Conservation (phyloP, 2,888 invertebrate species). For the Tachina fera region DNA sequence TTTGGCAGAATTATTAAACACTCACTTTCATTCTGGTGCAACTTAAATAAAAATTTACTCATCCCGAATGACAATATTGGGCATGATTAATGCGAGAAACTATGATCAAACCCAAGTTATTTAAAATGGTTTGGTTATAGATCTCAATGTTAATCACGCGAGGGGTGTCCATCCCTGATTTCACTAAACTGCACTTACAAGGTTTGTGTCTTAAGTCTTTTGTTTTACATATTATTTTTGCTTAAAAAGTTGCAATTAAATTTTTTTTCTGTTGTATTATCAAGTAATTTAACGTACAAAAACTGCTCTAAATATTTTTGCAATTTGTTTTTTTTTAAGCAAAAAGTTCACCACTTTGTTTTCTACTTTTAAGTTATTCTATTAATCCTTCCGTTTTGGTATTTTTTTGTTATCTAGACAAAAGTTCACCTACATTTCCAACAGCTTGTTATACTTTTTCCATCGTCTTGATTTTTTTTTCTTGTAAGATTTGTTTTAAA, state of each 20-base stretch:
- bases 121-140: too few species aligned
- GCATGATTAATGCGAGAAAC: too few species aligned
- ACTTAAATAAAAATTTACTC: too few species aligned
- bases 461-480: conserved; percentile 18
- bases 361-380: conserved; percentile 19
- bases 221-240: background rate
- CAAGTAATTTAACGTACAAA: background rate
- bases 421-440: conserved; percentile 67
- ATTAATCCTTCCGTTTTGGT: background rate
- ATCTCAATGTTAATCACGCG: too few species aligned
- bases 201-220: conserved; percentile 42
- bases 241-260: background rate
- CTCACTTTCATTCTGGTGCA: too few species aligned
- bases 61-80: too few species aligned
- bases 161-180: too few species aligned
- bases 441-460: conserved; percentile 40
- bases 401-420: background rate
- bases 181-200: background rate
- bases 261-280: background rate
- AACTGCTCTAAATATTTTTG: background rate
- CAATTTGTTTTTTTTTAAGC: background rate
- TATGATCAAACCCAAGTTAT: too few species aligned
- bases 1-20: too few species aligned
- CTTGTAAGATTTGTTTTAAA: background rate
- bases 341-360: background rate